phyloP scores from a whole-genome alignment of 2,888 invertebrate species.

The Xestia xanthographa region DNA sequence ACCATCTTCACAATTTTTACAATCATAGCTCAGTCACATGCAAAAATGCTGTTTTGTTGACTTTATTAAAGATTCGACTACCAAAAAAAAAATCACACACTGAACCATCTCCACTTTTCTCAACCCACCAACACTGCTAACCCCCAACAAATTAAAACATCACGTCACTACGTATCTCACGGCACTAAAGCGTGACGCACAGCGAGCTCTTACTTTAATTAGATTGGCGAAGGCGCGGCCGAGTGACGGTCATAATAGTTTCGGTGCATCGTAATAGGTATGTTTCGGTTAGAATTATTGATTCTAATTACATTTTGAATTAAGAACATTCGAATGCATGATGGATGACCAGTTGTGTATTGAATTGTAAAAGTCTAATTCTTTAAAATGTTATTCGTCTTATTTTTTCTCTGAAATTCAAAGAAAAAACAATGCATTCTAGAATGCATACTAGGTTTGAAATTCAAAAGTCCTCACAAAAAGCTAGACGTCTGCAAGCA shows the following conservation, averaged over 20 bases:
- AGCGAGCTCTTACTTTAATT: constrained; percentile 75
- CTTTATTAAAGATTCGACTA: background rate
- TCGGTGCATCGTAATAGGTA: constrained; percentile 25
- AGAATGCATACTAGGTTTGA: background rate
- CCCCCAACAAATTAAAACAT: constrained; percentile 11
- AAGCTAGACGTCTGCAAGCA: background rate
- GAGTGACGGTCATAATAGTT: constrained; percentile 31
- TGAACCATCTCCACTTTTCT: background rate
- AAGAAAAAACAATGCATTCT: background rate
- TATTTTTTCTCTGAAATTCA: background rate
- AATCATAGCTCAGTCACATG: background rate
- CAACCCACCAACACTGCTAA: background rate
- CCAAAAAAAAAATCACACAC: background rate
- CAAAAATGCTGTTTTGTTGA: background rate
- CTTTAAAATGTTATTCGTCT: background rate
- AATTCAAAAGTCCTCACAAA: background rate
- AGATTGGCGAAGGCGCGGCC: constrained; percentile 65
- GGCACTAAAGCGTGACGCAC: constrained; percentile 67
- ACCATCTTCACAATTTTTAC: background rate
- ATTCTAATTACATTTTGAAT: constrained; percentile 46
- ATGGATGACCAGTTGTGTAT: background rate
- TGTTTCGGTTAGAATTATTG: background rate
- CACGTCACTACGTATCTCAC: constrained; percentile 39
- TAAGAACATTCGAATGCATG: constrained; percentile 39
- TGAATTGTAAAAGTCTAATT: background rate